Base-by-base conservation (phyloP, 1,140 invertebrate genomes). In the Hylaeus anthracinus region DNA sequence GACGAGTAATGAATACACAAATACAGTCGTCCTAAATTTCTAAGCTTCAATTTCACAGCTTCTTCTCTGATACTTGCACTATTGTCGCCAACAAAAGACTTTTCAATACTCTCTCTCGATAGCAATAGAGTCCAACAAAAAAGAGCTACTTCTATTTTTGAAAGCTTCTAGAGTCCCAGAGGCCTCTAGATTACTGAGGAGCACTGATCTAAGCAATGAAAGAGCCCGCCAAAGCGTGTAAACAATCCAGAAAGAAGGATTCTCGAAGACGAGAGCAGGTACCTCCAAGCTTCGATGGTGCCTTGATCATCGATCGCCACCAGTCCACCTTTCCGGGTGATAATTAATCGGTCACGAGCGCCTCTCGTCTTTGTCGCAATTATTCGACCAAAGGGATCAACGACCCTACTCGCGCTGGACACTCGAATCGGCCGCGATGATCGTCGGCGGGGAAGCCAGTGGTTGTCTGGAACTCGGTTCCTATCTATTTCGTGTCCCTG, bases 321-420 rank as follows among this genome's bases (percentile, higher is more conserved):
- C 86, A 83, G 76, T 79, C 77, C 76, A 87, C 84, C 86, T 87
- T 87, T 85, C 81, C 74, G 67, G 83, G 75, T 58, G 81, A 85
- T 85, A 87, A 85, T 86, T 86, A 86, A 73, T 53, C 55, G 65
- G 39, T 45, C 79, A 55, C 39, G 65, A 77, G 15, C 14, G 74
- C 15, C 37, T 45, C 43, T 51, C 9, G 55, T 26, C 55, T 61
- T 51, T 77, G 48, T 70, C 39, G 15, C 58, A n/a, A 71, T 45
- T 63, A 53, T 58, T 53, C 48, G 58, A 61, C 37, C 39, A 14
- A 5, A 15, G 55, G 58, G 76, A 64, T 72, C 76, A 48, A 79
- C 58, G 76, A 64, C 69, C 76, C 48, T 26, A 26, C 26, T 26
- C 8, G 8, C 1, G 10, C 43, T 48, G 69, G 76, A 64, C 69